Evolutionary conservation across 2,888 invertebrate genomes (phyloP).

Genomic region (Rhorus exstirpatorius): DNA sequence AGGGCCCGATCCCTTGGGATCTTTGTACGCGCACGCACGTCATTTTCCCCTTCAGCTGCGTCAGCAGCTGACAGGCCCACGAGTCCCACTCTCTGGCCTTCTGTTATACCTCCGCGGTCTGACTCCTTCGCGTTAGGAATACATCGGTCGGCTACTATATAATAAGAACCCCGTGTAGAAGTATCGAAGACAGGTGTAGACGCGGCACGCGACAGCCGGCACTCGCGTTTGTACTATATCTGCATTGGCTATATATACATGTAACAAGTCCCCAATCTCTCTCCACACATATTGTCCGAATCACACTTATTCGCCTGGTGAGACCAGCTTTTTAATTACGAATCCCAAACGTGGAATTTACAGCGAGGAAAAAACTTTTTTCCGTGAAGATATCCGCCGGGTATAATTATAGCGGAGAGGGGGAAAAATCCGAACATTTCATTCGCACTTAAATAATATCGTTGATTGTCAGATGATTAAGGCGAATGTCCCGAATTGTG

Average conservation of each 20-base stretch:
- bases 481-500: too few relatives aligned
- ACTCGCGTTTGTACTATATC: slow-evolving; percentile 69
- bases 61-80: slow-evolving; percentile 76
- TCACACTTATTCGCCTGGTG: slow-evolving; percentile 3
- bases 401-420: too few relatives aligned
- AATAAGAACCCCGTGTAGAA: slow-evolving; percentile 71
- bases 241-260: too few relatives aligned
- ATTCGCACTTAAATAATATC: too few relatives aligned
- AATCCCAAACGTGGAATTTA: neutral
- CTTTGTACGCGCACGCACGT: slow-evolving; percentile 67
- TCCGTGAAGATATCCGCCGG: too few relatives aligned
- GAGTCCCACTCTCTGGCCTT: slow-evolving; percentile 70
- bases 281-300: neutral
- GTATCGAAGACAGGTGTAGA: slow-evolving; percentile 79
- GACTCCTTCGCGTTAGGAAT: slow-evolving; percentile 67
- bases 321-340: neutral
- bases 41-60: slow-evolving; percentile 78
- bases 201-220: slow-evolving; percentile 81
- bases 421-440: too few relatives aligned
- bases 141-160: slow-evolving; percentile 71
- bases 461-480: too few relatives aligned
- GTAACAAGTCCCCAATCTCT: too few relatives aligned
- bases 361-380: neutral
- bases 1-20: slow-evolving; percentile 58
- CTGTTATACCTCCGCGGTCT: slow-evolving; percentile 63